phyloP scores from a whole-genome alignment of 1,140 invertebrate genomes.

The Halictus rubicundus region DNA sequence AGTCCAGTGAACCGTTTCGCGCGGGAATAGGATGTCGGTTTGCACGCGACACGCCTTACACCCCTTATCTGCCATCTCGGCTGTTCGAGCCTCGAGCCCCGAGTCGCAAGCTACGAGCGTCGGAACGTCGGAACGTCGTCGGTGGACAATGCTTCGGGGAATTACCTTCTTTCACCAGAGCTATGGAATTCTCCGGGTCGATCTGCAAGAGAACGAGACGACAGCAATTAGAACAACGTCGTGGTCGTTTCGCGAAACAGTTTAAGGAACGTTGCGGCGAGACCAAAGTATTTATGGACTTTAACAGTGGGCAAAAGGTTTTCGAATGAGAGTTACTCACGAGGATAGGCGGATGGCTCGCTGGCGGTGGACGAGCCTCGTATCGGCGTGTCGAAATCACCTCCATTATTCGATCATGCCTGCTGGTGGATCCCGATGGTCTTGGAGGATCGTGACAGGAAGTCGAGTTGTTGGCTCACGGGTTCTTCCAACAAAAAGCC shows the following conservation, averaged over 20 bases:
- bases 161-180: constrained; percentile 81
- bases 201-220: constrained; percentile 77
- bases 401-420: constrained; percentile 73
- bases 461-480: not conserved
- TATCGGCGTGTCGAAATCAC: constrained; percentile 78
- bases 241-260: no score
- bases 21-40: constrained; percentile 5
- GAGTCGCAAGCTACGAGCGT: not conserved
- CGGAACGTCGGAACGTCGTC: not conserved
- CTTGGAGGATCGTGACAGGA: constrained; percentile 22
- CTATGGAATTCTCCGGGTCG: constrained; percentile 78
- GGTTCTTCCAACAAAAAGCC: not conserved
- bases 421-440: constrained; percentile 36
- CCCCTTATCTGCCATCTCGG: constrained; percentile 21
- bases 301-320: no score
- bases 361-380: constrained; percentile 72
- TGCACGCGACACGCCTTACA: constrained; percentile 14
- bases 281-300: no score
- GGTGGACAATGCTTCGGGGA: constrained; percentile 12
- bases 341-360: constrained; percentile 68
- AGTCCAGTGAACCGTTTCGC: not conserved
- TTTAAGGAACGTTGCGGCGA: no score
- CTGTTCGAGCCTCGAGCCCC: constrained; percentile 47
- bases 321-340: constrained; percentile 61
- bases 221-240: not conserved